Conservation (phyloP, 2,113 vertebrate genomes). For the Numida meleagris region DNA sequence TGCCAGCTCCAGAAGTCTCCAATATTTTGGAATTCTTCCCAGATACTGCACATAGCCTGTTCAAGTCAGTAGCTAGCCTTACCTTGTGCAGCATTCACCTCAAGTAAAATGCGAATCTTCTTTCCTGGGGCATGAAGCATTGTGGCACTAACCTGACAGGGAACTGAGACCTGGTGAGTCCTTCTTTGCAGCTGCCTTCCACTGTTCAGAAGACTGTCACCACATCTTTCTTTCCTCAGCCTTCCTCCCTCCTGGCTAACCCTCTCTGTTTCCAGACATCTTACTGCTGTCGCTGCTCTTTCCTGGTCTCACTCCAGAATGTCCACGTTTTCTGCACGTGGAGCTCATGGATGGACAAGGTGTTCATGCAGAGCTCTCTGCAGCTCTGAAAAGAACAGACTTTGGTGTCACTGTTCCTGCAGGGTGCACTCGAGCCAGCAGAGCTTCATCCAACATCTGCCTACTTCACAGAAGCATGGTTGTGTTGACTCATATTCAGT, state of each 20-base stretch:
- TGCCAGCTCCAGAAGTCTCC: background rate
- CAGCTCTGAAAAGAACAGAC: background rate
- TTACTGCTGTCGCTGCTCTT: fast-evolving
- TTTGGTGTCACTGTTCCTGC: background rate
- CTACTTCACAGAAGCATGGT: background rate
- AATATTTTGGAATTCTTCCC: background rate
- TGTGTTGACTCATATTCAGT: background rate
- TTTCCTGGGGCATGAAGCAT: background rate
- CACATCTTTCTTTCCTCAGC: background rate
- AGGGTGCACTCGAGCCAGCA: background rate
- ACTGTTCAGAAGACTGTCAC: background rate
- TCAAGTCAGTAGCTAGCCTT: background rate
- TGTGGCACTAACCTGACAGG: no score
- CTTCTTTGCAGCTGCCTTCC: background rate
- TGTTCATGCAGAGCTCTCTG: fast-evolving
- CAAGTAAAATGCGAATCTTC: background rate
- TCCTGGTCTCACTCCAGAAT: fast-evolving
- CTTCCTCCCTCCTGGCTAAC: background rate
- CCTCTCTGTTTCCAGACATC: background rate
- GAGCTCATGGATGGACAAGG: background rate
- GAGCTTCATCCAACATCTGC: background rate
- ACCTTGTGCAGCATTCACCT: background rate
- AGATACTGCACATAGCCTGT: background rate
- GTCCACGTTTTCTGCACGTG: background rate
- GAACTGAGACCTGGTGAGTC: background rate